Conservation (phyloP, 1,140 invertebrate genomes). For the Caenorhabditis latens region DNA sequence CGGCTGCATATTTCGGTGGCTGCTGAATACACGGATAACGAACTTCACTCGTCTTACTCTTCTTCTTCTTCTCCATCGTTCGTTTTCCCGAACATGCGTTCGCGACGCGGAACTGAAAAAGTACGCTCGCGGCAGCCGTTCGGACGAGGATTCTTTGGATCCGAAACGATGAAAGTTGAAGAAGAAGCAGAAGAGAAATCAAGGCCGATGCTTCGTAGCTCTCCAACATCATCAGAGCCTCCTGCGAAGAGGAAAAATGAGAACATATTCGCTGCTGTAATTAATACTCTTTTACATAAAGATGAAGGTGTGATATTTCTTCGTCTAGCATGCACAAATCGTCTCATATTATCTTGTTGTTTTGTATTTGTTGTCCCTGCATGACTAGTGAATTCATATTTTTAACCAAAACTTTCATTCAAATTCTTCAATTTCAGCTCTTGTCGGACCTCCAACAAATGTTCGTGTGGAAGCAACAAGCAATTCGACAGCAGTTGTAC, state of each 20-base stretch:
- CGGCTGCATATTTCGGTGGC: constrained; percentile 10
- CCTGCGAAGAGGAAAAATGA: constrained; percentile 12
- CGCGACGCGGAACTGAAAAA: constrained; percentile 22
- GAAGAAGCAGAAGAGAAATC: neutral
- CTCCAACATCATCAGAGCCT: constrained; percentile 14
- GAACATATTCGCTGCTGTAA: constrained; percentile 47
- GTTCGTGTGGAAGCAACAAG: constrained; percentile 75
- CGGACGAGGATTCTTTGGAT: constrained; percentile 37
- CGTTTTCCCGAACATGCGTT: neutral
- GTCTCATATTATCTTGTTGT: neutral
- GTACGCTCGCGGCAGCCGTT: constrained; percentile 45
- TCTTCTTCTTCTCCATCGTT: neutral
- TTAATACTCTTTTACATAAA: constrained; percentile 48
- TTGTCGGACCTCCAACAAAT: constrained; percentile 76
- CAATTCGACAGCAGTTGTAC: constrained; percentile 76
- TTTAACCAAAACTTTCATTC: neutral
- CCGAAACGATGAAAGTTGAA: neutral
- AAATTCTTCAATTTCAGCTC: constrained; percentile 69
- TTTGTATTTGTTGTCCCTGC: neutral
- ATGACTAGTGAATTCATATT: neutral
- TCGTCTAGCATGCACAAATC: neutral
- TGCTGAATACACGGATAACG: constrained; percentile 44
- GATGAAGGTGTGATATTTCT: constrained; percentile 23
- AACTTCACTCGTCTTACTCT: neutral
- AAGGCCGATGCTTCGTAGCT: constrained; percentile 31